Evolutionary conservation across 2,797 vertebrate species (phyloP).

Genomic region (Galaxias olidus): DNA sequence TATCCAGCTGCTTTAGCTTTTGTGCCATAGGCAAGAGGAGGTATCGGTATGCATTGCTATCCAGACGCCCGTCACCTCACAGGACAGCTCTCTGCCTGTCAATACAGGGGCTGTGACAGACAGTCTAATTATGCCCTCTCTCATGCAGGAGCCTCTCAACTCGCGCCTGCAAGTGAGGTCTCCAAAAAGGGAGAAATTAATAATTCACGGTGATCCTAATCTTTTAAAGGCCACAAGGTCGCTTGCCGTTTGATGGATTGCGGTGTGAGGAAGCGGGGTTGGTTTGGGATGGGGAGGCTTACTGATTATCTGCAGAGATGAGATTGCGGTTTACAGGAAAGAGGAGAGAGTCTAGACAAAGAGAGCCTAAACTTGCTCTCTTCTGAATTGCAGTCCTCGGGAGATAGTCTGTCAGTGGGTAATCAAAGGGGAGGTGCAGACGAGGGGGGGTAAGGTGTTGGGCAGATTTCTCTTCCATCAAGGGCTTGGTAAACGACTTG

Average conservation of each 20-base stretch:
- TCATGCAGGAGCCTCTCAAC: slow-evolving; percentile 27
- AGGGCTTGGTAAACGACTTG: slow-evolving; percentile 45
- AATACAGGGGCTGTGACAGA: slow-evolving; percentile 26
- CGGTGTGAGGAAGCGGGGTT: slow-evolving; percentile 5
- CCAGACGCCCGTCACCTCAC: slow-evolving; percentile 9
- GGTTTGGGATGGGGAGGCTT: background rate
- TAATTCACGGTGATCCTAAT: slow-evolving; percentile 61
- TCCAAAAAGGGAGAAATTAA: slow-evolving; percentile 52
- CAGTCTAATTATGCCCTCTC: slow-evolving; percentile 32
- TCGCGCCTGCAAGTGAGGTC: slow-evolving; percentile 15
- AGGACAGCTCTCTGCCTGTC: slow-evolving; percentile 27
- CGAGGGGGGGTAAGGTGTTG: slow-evolving; percentile 16
- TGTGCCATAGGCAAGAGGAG: background rate
- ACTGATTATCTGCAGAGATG: slow-evolving; percentile 61
- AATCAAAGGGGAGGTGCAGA: slow-evolving; percentile 32
- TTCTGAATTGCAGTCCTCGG: slow-evolving; percentile 53
- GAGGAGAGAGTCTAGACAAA: slow-evolving; percentile 48
- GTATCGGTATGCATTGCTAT: slow-evolving; percentile 4
- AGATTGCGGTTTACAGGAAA: slow-evolving; percentile 64
- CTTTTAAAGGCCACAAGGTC: slow-evolving; percentile 44
- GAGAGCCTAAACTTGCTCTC: slow-evolving; percentile 39
- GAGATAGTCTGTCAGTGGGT: slow-evolving; percentile 38
- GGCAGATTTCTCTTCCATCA: slow-evolving; percentile 48
- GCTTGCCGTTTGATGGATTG: slow-evolving; percentile 33
- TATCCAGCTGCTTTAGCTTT: too few relatives aligned